Conservation (phyloP, 2,797 vertebrate species). For the Rhabdomys pumilio region DNA sequence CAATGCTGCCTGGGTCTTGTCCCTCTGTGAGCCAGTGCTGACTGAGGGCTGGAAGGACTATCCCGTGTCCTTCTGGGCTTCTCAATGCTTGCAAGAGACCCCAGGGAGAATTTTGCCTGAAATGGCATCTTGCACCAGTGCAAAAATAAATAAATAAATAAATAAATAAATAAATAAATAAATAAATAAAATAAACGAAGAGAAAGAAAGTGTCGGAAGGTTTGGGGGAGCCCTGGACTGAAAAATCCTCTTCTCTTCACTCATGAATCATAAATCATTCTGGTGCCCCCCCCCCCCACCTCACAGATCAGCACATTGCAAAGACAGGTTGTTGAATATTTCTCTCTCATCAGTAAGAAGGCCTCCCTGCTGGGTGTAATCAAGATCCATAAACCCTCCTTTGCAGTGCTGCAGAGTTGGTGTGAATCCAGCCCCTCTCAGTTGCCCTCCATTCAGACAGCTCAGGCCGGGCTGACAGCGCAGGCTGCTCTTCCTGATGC, state of each 20-base stretch:
- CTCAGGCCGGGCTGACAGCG: neutral
- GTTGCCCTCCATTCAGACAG: conserved; percentile 52
- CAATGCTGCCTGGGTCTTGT: fast-evolving
- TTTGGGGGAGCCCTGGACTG: conserved; percentile 69
- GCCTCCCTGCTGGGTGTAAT: conserved; percentile 90
- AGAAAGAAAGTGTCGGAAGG: conserved; percentile 34
- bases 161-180: no score
- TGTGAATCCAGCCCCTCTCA: conserved; percentile 75
- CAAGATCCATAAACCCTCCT: conserved; percentile 85
- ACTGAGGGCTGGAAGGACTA: neutral
- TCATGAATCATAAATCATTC: conserved; percentile 77
- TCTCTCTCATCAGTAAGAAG: conserved; percentile 88
- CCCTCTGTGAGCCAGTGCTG: neutral
- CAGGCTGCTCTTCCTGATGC: neutral
- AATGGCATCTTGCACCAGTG: conserved; percentile 3
- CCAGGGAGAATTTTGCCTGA: conserved; percentile 49
- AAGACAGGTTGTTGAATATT: conserved; percentile 86
- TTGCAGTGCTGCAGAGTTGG: conserved; percentile 44
- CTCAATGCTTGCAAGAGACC: neutral
- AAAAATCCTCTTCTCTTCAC: conserved; percentile 31
- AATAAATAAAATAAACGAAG: neutral
- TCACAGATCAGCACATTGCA: conserved; percentile 81
- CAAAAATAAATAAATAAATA: neutral
- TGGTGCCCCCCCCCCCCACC: conserved; percentile 60
- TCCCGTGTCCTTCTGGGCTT: neutral